Conservation (phyloP, 1,140 invertebrate genomes). For the Leptinotarsa texana region DNA sequence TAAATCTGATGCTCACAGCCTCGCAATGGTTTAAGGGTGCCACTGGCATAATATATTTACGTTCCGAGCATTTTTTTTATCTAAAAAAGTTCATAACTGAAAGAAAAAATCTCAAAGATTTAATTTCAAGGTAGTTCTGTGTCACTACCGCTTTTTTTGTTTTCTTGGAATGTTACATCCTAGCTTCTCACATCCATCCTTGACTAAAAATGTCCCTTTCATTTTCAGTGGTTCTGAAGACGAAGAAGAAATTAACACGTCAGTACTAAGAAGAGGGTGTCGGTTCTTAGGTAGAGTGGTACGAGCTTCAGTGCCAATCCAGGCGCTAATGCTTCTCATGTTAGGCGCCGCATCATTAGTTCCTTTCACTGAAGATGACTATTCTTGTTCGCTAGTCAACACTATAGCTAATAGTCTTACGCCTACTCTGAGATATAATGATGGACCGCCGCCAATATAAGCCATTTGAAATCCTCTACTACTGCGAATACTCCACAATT, state of each 20-base stretch:
- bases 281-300: slow-evolving; percentile 85
- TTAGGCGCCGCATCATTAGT: slow-evolving; percentile 86
- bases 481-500: slow-evolving; percentile 36
- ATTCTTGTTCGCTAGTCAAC: slow-evolving; percentile 80
- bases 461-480: background rate
- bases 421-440: slow-evolving; percentile 83
- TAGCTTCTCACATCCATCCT: too few species aligned
- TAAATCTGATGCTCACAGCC: too few species aligned
- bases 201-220: slow-evolving; percentile 2
- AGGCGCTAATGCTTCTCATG: slow-evolving; percentile 84
- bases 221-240: slow-evolving; percentile 46
- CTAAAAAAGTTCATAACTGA: too few species aligned
- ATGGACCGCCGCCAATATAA: slow-evolving; percentile 82
- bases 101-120: too few species aligned
- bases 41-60: too few species aligned
- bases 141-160: too few species aligned
- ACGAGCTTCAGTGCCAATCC: slow-evolving; percentile 87
- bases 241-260: slow-evolving; percentile 59
- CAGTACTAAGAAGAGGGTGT: slow-evolving; percentile 72
- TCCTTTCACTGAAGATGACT: slow-evolving; percentile 83
- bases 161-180: too few species aligned
- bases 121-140: too few species aligned
- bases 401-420: slow-evolving; percentile 79
- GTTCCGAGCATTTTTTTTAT: too few species aligned
- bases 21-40: too few species aligned